These are phyloP conservation scores for Polymixis lichenea DNA, from an alignment of 2,888 invertebrate species.

Conservation along the genomic window DNA sequence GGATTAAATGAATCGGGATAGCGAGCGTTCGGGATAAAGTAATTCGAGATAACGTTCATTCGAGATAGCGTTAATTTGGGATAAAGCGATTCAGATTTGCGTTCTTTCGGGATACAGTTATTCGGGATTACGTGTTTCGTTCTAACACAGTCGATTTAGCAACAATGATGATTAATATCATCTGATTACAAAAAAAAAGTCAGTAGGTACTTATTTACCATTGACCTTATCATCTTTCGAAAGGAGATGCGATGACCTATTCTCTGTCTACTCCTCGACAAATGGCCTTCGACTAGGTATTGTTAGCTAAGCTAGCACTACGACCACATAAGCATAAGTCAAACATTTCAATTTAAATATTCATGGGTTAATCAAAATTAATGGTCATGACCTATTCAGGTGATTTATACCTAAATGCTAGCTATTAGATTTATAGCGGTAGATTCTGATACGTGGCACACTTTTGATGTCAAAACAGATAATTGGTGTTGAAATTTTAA, in stretches of 20 bases:
- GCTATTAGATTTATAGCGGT: constrained; percentile 39
- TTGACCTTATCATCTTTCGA: constrained; percentile 6
- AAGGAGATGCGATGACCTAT: background rate
- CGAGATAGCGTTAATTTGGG: too few species aligned
- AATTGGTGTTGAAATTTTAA: background rate
- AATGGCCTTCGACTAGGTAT: constrained; percentile 16
- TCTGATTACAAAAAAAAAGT: background rate
- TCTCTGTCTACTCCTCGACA: too few species aligned
- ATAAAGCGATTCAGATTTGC: too few species aligned
- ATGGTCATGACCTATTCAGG: constrained; percentile 25
- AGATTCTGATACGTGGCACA: constrained; percentile 18
- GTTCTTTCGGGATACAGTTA: too few species aligned
- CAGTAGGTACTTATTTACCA: background rate
- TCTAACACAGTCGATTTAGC: background rate
- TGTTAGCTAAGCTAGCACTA: background rate
- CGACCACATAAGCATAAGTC: constrained; percentile 15
- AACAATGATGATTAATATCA: background rate
- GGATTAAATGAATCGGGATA: too few species aligned
- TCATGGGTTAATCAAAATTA: constrained; percentile 40
- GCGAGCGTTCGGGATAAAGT: too few species aligned
- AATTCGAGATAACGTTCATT: too few species aligned
- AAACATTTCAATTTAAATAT: constrained; percentile 52
- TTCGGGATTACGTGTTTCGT: too few species aligned
- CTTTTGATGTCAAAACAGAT: constrained; percentile 8
- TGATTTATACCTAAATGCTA: constrained; percentile 30